phyloP scores from a whole-genome alignment of 2,113 vertebrate genomes.

The Bubo bubo region DNA sequence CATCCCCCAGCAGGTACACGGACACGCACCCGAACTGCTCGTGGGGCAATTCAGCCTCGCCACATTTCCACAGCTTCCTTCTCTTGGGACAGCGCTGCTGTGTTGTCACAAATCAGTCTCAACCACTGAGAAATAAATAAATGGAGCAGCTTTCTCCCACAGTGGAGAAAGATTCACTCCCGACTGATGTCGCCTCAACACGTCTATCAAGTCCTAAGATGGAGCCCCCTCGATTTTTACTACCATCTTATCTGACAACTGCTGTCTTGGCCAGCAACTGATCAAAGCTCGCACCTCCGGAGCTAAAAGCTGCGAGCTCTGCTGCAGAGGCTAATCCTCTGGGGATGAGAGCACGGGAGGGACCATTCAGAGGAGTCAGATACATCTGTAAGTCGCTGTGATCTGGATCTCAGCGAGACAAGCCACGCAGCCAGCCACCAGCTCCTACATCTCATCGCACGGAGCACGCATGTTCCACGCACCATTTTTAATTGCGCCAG shows the following conservation, averaged over 20 bases:
- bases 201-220: background rate
- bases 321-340: background rate
- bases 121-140: background rate
- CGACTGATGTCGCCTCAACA: background rate
- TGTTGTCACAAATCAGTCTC: rapidly evolving
- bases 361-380: background rate
- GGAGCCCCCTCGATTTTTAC: background rate
- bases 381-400: rapidly evolving
- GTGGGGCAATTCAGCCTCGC: background rate
- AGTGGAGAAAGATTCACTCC: background rate
- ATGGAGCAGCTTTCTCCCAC: background rate
- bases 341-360: background rate
- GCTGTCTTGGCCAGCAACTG: background rate
- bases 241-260: background rate
- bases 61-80: rapidly evolving
- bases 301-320: background rate
- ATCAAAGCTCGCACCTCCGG: background rate
- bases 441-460: rapidly evolving
- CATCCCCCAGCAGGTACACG: background rate
- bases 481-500: background rate
- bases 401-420: background rate
- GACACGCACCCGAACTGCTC: rapidly evolving
- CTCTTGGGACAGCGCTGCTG: rapidly evolving
- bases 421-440: background rate
- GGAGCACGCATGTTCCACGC: background rate